Base-by-base conservation (phyloP, 2,113 vertebrate species). In the Gadus chalcogrammus region DNA sequence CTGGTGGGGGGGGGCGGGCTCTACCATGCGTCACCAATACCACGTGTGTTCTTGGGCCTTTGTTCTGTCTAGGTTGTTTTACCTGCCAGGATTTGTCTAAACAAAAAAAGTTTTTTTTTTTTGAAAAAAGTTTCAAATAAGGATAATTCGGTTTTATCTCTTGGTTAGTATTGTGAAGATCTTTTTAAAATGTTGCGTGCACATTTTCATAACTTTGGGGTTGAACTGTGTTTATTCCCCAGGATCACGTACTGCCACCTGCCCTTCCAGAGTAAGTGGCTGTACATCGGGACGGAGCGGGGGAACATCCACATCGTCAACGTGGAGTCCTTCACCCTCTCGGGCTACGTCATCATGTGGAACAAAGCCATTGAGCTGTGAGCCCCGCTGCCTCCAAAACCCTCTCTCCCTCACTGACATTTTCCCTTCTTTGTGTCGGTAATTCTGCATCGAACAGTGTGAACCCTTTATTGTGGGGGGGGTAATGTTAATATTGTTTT, bases 281-380 rank as follows among this genome's bases (percentile, higher is more conserved):
- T 99, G 0, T 99, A 99, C 79, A 94, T 99, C 73, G 97, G 97
- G 79, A 95, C 97, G 0, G 96, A 99, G 87, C 91, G 95, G 90
- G 97, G 97, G 86, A 99, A 99, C 86, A 97, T 99, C 90, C 96
- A 99, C 85, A 97, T 99, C 48, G 96, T 98, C 87, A 99, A 99
- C 73, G 96, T 99, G 92, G 97, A 98, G 92, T 97, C 95, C 91
- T 99, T 99, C 91, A 94, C 95, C 68, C 97, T 99, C 94, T 99
- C 97, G 92, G 97, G 97, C 93, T 99, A 99, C 72, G 96, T 99
- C 88, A 98, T 99, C 91, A 99, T 99, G 97, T 99, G 97, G 97
- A 99, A 99, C 94, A 99, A 99, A 98, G 97, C 97, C 95, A 99
- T 99, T 77, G 97, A 99, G 93, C 93, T 99, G 97, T 99, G 85